Percentiles rank a stretch among this genome's conserved stretches.
Conservation (phyloP, 2,113 vertebrate species). For the Barnardius zonarius region DNA sequence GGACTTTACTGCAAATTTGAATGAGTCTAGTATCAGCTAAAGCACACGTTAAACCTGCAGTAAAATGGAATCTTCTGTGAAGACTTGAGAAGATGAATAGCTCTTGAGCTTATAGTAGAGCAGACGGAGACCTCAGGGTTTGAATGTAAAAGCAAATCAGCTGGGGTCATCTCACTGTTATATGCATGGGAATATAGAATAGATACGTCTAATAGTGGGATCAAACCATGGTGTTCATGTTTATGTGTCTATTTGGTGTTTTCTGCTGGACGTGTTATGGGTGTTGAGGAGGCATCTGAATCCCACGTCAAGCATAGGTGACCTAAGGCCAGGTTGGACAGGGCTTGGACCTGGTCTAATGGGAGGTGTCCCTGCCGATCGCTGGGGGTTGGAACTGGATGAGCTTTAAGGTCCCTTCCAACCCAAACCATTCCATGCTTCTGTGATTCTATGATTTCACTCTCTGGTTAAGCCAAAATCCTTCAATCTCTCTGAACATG, state of each 20-base stretch:
- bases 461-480: neutral
- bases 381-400: neutral
- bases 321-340: neutral
- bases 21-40: neutral
- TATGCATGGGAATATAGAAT: fast-evolving
- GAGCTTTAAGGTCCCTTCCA: neutral
- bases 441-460: neutral
- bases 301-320: neutral
- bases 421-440: neutral
- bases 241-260: fast-evolving
- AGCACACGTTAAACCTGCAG: neutral
- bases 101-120: neutral
- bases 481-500: neutral
- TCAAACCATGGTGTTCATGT: neutral
- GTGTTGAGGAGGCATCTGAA: neutral
- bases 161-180: neutral
- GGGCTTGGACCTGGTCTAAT: neutral
- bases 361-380: neutral
- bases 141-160: neutral
- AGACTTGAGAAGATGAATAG: neutral
- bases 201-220: neutral
- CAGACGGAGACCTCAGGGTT: neutral
- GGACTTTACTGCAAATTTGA: neutral
- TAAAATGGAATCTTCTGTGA: neutral
- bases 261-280: neutral